Base-by-base conservation (phyloP, 2,113 vertebrate species). In the Dasypus novemcinctus region DNA sequence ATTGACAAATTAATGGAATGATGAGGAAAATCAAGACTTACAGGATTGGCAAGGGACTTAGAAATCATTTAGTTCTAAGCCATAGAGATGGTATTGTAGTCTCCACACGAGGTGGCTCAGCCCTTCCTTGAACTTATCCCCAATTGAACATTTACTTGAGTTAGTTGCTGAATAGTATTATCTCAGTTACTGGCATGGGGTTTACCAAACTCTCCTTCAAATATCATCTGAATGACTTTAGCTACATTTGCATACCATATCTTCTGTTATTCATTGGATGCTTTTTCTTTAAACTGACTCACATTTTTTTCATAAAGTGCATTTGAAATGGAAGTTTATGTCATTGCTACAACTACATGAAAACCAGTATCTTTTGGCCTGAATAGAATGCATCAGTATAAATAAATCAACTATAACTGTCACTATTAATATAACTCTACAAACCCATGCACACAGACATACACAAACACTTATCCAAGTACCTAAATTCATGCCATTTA, bases 271-370 rank as follows among this genome's bases (percentile, higher is more conserved):
- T 38, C 13, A 36, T 59, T 25, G n/a, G 25, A 80, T 59, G 4
- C 0, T 41, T 85, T 61, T 36, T 54, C 46, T 69, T 59, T 43
- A 90, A 83, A 61, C 31, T 23, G 12, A 59, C 7, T 61, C 20
- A 36, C 54, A 23, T 57, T 57, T 80, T 90, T 87, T 82, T 90
- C 36, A 74, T 7, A 61, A 8, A 75, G 18, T 59, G 5, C 1
- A 85, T 33, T 90, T 87, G n/a, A 92, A 89, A 76, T 78, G 14
- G n/a, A 82, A 66, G 36, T 64, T 59, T n/a, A 36, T 10, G 29
- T 87, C 49, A 76, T n/a, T 88, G 59, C 5, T 4, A 36, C 31
- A 82, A 41, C n/a, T 66, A 29, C 14, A 72, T 80, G 21, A 84
- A 94, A 90, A 74, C 27, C 8, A 94, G 36, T 33, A 72, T 27